Conservation (phyloP, 2,888 invertebrate genomes). For the Pristionchus mayeri region DNA sequence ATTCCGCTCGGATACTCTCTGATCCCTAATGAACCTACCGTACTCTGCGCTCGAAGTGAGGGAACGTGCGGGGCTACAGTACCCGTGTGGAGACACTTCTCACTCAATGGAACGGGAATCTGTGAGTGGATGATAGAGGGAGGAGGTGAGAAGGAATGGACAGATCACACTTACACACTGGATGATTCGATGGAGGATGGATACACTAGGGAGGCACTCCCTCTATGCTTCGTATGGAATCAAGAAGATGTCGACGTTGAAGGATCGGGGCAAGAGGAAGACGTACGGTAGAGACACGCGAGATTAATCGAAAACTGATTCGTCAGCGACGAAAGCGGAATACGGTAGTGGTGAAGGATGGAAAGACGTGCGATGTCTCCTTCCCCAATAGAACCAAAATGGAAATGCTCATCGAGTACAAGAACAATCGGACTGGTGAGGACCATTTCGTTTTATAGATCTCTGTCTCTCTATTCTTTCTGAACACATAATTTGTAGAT, state of each 20-base stretch:
- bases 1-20: conserved; percentile 15
- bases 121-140: background rate
- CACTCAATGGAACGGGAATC: conserved; percentile 24
- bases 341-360: background rate
- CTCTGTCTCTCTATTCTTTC: no score
- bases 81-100: conserved; percentile 45
- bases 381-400: background rate
- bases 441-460: no score
- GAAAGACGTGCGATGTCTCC: background rate
- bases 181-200: conserved; percentile 36
- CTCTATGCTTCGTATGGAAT: conserved; percentile 5
- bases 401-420: background rate
- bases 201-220: background rate
- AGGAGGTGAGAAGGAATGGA: no score
- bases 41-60: conserved; percentile 5
- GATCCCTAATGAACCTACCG: background rate
- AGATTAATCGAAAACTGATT: background rate
- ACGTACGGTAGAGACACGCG: conserved; percentile 15
- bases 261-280: conserved; percentile 16
- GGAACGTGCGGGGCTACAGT: conserved; percentile 45
- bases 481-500: no score
- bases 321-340: background rate
- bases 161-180: conserved; percentile 33
- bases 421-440: conserved; percentile 24
- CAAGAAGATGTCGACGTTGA: background rate